A percentile compares a stretch with the other conserved stretches of the same genome.
Conservation (phyloP, 2,797 vertebrate genomes). For the Falco cherrug region DNA sequence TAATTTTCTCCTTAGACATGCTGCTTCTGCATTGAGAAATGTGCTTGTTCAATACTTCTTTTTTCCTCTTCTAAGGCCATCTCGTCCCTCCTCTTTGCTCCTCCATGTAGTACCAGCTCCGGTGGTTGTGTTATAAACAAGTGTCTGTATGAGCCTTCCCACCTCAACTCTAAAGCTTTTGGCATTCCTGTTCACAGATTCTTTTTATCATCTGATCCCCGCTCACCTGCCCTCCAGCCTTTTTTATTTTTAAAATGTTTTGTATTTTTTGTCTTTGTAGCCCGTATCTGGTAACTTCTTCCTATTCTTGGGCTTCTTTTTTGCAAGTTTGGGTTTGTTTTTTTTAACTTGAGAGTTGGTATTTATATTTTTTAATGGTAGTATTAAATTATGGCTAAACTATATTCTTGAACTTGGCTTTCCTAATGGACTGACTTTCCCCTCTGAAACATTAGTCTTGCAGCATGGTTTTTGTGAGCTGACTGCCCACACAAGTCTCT, state of each 20-base stretch:
- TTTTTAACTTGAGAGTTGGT: background rate
- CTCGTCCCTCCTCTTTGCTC: background rate
- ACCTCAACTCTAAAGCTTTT: background rate
- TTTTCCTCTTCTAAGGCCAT: background rate
- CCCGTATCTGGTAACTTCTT: background rate
- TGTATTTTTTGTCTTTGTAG: background rate
- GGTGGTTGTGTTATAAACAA: background rate
- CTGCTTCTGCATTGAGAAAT: background rate
- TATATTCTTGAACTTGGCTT: background rate
- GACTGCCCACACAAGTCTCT: conserved; percentile 9
- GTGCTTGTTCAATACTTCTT: background rate
- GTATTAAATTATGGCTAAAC: background rate
- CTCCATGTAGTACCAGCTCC: background rate
- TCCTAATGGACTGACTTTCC: background rate
- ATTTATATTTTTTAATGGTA: background rate
- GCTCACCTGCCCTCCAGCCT: background rate
- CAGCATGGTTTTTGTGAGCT: background rate
- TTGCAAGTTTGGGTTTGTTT: background rate
- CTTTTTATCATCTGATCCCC: background rate
- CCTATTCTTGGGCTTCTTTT: background rate
- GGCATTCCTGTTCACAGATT: background rate
- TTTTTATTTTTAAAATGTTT: background rate
- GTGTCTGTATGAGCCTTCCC: background rate
- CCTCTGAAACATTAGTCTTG: background rate
- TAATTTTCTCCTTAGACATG: background rate